A percentile compares a stretch with the other conserved stretches of the same genome.
These are phyloP conservation scores for Meriones psammophilus DNA, from an alignment of 2,797 vertebrate species.

Conservation along the genomic window DNA sequence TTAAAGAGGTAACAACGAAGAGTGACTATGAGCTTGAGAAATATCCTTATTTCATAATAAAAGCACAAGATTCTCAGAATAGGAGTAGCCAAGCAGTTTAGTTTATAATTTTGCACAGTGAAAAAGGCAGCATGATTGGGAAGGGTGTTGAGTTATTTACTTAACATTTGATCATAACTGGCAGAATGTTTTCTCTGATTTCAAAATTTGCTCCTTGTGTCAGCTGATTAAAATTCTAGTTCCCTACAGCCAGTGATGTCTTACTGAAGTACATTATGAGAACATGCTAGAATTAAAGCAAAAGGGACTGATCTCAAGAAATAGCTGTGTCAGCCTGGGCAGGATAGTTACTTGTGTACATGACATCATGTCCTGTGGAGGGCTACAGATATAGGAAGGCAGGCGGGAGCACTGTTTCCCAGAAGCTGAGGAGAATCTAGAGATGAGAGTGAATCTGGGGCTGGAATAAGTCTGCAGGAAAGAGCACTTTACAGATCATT, in stretches of 20 bases:
- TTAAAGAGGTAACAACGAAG: not conserved
- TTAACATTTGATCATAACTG: not conserved
- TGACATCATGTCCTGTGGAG: fast-evolving
- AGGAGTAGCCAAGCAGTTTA: not conserved
- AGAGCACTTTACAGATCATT: not conserved
- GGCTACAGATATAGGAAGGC: not conserved
- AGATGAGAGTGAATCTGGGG: not conserved
- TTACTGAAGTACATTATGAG: not conserved
- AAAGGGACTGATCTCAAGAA: not conserved
- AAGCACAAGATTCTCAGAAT: not conserved
- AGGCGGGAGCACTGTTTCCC: fast-evolving
- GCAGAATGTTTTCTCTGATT: not conserved
- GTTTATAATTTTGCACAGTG: not conserved
- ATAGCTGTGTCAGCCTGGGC: not conserved
- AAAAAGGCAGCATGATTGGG: not conserved
- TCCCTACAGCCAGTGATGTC: not conserved
- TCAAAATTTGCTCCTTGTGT: not conserved
- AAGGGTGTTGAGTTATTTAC: not conserved
- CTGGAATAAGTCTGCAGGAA: not conserved
- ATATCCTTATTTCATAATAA: not conserved
- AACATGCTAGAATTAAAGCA: not conserved
- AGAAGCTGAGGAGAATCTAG: not conserved
- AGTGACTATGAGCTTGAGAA: not conserved
- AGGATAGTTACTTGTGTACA: not conserved
- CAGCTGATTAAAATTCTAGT: slow-evolving; percentile 2